Evolutionary conservation across 2,113 vertebrate genomes (phyloP).

Genomic region (Thalassarche chlororhynchos): DNA sequence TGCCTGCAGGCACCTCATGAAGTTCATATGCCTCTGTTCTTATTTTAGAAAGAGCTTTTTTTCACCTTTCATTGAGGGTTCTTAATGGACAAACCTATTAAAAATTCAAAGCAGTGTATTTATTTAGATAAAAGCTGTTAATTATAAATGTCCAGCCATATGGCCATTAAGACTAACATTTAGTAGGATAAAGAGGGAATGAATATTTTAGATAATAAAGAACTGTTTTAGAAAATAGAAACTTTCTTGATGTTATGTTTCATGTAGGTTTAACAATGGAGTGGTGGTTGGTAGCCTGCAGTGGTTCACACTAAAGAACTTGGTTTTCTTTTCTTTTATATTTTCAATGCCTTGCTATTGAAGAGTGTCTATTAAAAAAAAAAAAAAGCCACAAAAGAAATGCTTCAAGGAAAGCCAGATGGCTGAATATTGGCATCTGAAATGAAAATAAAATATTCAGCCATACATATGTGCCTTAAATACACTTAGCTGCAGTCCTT

Average conservation of each 20-base stretch:
- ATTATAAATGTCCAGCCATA: slow-evolving; percentile 74
- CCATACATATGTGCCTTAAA: slow-evolving; percentile 46
- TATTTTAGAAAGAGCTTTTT: neutral
- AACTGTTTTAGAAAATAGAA: slow-evolving; percentile 29
- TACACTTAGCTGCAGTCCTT: slow-evolving; percentile 21
- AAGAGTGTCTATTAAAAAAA: slow-evolving; percentile 18
- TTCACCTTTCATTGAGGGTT: neutral
- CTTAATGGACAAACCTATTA: neutral
- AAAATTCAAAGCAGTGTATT: slow-evolving; percentile 57
- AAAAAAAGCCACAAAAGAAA: neutral
- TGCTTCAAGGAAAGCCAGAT: slow-evolving; percentile 66
- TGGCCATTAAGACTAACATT: slow-evolving; percentile 8
- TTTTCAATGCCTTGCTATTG: slow-evolving; percentile 43
- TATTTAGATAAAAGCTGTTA: slow-evolving; percentile 69
- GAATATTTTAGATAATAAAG: slow-evolving; percentile 48
- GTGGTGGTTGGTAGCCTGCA: slow-evolving; percentile 7
- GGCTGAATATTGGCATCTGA: slow-evolving; percentile 52
- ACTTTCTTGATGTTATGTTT: neutral
- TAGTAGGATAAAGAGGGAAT: slow-evolving; percentile 7
- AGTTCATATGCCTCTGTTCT: neutral
- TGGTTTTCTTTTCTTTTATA: neutral
- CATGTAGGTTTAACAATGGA: slow-evolving; percentile 32
- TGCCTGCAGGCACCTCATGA: neutral
- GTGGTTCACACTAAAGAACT: slow-evolving; percentile 2
- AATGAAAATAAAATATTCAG: slow-evolving; percentile 67